phyloP scores from a whole-genome alignment of 2,113 vertebrate genomes.

The Anguilla rostrata region DNA sequence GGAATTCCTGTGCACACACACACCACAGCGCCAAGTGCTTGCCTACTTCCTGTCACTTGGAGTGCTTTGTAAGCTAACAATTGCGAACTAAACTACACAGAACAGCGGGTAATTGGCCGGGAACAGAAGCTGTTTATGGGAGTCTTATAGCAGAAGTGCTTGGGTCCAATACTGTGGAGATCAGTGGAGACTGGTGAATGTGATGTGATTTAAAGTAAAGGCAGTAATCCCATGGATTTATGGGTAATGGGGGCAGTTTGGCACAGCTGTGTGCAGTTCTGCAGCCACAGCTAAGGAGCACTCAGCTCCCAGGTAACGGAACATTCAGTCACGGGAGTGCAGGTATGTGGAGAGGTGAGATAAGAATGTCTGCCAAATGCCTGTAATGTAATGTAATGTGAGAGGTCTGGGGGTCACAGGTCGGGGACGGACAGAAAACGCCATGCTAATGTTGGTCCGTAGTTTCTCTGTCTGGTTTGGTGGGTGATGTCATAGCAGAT shows the following conservation, averaged over 20 bases:
- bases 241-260: neutral
- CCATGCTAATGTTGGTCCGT: neutral
- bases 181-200: neutral
- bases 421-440: slow-evolving; percentile 20
- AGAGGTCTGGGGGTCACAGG: neutral
- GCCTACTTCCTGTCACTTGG: too few species aligned
- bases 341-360: neutral
- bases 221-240: neutral
- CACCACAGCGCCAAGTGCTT: too few species aligned
- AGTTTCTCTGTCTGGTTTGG: neutral
- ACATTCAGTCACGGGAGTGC: too few species aligned
- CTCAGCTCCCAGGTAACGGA: neutral
- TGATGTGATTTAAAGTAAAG: neutral
- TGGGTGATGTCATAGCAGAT: neutral
- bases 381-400: too few species aligned
- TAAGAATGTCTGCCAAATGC: too few species aligned
- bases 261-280: neutral
- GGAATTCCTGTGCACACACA: too few species aligned
- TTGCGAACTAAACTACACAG: slow-evolving; percentile 15
- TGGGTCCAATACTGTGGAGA: neutral
- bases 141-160: neutral
- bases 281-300: neutral
- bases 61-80: neutral
- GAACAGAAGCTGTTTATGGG: neutral
- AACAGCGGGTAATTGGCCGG: neutral